phyloP scores from a whole-genome alignment of 2,888 invertebrate genomes.

The Drosophila mimetica region DNA sequence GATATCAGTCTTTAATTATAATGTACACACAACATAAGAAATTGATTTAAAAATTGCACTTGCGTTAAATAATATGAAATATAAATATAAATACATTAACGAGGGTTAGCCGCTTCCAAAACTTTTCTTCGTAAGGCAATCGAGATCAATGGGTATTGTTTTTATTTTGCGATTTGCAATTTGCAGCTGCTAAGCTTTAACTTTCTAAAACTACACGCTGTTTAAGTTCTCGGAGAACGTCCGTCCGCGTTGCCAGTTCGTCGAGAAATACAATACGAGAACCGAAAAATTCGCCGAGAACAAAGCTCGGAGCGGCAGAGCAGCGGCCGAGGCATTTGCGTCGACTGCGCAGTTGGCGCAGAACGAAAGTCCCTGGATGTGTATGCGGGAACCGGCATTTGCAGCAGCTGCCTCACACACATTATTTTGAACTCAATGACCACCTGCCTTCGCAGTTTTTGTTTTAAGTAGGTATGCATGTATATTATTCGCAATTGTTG shows the following conservation, averaged over 20 bases:
- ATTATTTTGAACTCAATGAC: background rate
- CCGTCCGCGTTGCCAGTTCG: slow-evolving; percentile 77
- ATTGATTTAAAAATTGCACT: slow-evolving; percentile 71
- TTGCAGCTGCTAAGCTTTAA: slow-evolving; percentile 41
- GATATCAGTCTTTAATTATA: slow-evolving; percentile 61
- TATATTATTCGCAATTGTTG: slow-evolving; percentile 28
- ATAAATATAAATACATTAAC: no score
- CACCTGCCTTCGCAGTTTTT: slow-evolving; percentile 38
- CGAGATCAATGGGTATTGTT: slow-evolving; percentile 50
- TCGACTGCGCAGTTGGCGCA: slow-evolving; percentile 34
- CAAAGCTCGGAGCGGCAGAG: slow-evolving; percentile 52
- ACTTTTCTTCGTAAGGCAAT: slow-evolving; percentile 61
- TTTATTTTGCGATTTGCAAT: background rate
- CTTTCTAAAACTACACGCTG: slow-evolving; percentile 68
- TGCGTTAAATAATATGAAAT: slow-evolving; percentile 38
- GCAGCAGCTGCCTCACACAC: slow-evolving; percentile 30
- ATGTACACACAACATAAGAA: slow-evolving; percentile 42
- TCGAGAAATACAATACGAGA: slow-evolving; percentile 56
- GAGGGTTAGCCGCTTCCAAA: slow-evolving; percentile 13
- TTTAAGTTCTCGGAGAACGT: slow-evolving; percentile 39
- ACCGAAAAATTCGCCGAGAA: slow-evolving; percentile 64
- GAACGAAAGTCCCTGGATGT: slow-evolving; percentile 43
- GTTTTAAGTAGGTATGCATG: no score
- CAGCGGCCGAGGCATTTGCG: slow-evolving; percentile 42
- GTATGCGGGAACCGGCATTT: slow-evolving; percentile 41